Conservation (phyloP, 2,113 vertebrate species). For the Artemisiospiza belli region DNA sequence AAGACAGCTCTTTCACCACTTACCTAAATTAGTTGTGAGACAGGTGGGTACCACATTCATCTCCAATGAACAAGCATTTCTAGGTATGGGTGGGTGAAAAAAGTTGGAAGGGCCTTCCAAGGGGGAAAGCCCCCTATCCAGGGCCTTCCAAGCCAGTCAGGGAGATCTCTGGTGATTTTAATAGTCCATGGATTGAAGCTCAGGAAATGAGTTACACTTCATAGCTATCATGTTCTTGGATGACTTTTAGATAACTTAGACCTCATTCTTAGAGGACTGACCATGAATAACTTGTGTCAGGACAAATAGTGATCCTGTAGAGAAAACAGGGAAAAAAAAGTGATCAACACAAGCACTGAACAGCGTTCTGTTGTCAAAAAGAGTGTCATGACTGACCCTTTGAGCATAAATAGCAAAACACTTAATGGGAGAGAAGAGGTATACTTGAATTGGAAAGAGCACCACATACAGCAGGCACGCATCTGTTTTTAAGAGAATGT, state of each 20-base stretch:
- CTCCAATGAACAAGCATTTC: not conserved
- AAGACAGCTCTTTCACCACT: not conserved
- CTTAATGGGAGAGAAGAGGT: not conserved
- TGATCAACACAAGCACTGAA: not conserved
- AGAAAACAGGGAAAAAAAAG: not conserved
- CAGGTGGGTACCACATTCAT: not conserved
- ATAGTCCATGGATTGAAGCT: not conserved
- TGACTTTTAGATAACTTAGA: not conserved
- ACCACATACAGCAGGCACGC: accelerated
- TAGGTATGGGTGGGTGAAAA: not conserved
- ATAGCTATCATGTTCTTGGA: not conserved
- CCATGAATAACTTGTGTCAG: not conserved
- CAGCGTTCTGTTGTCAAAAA: not conserved
- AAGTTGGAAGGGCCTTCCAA: not conserved
- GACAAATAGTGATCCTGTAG: not conserved
- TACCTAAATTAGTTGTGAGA: not conserved
- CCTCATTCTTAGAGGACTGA: not conserved
- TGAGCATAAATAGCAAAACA: not conserved
- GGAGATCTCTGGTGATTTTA: not conserved
- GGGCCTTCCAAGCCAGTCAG: not conserved
- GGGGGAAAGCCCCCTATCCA: not conserved
- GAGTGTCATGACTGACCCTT: not conserved
- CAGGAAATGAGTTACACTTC: not conserved
- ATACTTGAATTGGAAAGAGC: not conserved
- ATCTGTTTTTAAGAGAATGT: not conserved